Evolutionary conservation across 92 coral and sea anemone genomes (phyloP), one percentile per base, ranked within the genome.

Genomic region (Phymanthus crucifer): DNA sequence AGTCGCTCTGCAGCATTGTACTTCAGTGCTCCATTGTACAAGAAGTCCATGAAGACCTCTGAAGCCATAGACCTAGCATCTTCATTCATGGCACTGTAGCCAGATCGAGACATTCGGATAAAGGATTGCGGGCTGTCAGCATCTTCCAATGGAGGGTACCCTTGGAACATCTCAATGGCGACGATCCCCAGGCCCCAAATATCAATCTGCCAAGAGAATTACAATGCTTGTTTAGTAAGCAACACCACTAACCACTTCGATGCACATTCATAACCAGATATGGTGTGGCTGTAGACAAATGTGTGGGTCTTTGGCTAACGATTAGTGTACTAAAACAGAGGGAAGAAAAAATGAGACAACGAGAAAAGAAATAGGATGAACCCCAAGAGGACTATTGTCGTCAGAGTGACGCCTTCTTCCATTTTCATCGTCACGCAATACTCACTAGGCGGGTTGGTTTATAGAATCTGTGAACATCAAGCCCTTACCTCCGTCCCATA

Each of bases 181-280:
- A 61, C 68, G 13, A 61, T 61, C 7, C 68, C 68, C 34, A 61
- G 34, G 68, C 68, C 12, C 68, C 68, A 61, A 21, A 61, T 27
- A 10, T 61, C 68, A 5, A 61, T 11, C 68, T 61, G 35, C 3
- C 7, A 27, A 0, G 14, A 27, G 29, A 61, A 12, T n/a, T 21
- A 21, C 32, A 23, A 23, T 54, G 21, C 5, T 10, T 10, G n/a
- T 24, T 8, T 9, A 57, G 16, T 23, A n/a, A 57, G 57, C 35
- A 24, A 24, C 14, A 27, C 13, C 17, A 6, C 29, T 3, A 27
- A 1, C 13, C 26, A 27, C 1, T 1, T 3, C 24, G 27, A 54
- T 45, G 16, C 50, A 9, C 50, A 11, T 45, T 43, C 16, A 45
- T 17, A 45, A 0, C 4, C 10, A 45, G 50, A 45, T 9, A 45